Evolutionary conservation across 2,113 vertebrate species (phyloP), one percentile per base, ranked within the genome.

Genomic region (Vulpes ferrilata): DNA sequence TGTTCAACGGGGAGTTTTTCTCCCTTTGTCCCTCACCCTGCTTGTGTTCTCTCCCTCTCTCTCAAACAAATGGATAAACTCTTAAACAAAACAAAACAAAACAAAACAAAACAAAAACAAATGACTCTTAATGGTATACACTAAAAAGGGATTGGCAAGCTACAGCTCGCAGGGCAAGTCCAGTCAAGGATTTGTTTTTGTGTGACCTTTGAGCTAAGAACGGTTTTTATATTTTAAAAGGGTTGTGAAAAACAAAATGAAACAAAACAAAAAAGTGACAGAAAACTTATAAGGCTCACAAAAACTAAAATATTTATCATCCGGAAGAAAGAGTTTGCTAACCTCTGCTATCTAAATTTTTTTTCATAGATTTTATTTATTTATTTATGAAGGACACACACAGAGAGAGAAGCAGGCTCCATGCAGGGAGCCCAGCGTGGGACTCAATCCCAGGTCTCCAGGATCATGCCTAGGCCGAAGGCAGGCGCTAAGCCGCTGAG

Each of bases 221-320:
- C 62, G 10, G 0, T 51, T 84, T 89, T 96, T 67, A 32, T 51
- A 95, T 93, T 93, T 88, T 83, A 62, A 85, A 92, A 71, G 2
- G 3, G 17, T 65, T 92, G 48, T 60, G 95, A 57, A 71, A 93
- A 88, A 64, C 11, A 79, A 90, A 90, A 35, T 7, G 60, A 76
- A 88, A 57, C 12, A 53, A 86, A 48, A n/a, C 2, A 15, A 90
- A 85, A 65, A 81, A 53, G 12, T 89, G 27, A 64, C 10, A 84
- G 91, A 60, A 12, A 96, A 90, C 1, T 79, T 93, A 67, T 30
- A 9, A n/a, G 19, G 4, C 67, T 48, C 43, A 91, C 32, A 80
- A 88, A 88, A 55, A n/a, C 55, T 94, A 59, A 93, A 69, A 43
- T 76, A 82, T 82, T 88, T 96, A 80, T 53, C 93, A 32, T 51